A percentile compares a stretch with the other conserved stretches of the same genome.
Evolutionary conservation across 1,140 invertebrate genomes (phyloP).

Genomic region (Rhopalosiphum maidis): DNA sequence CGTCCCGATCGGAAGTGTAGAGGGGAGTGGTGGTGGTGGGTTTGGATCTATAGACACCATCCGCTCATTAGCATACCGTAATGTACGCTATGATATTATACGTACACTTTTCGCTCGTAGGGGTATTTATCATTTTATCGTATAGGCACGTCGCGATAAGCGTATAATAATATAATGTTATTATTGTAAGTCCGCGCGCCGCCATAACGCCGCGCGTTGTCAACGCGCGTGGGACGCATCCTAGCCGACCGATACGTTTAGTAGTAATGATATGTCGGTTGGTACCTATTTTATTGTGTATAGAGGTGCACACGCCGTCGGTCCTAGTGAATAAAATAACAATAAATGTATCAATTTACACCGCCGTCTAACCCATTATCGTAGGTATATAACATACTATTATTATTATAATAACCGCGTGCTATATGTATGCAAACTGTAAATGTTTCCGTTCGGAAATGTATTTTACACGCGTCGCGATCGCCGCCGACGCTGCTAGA

Average conservation of each 20-base stretch:
- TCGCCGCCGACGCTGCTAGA: neutral
- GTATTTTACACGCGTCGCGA: neutral
- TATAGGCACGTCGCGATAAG: neutral
- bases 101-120: neutral
- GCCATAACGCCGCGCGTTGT: neutral
- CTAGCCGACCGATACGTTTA: neutral
- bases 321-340: neutral
- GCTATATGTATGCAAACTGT: constrained; percentile 1
- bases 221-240: constrained; percentile 4
- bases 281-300: neutral
- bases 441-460: neutral
- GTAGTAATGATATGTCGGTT: neutral
- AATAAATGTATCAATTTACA: neutral
- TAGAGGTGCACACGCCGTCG: neutral
- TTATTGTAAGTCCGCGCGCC: neutral
- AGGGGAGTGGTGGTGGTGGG: neutral
- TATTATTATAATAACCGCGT: neutral
- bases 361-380: neutral
- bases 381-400: neutral
- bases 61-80: neutral
- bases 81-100: neutral
- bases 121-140: neutral
- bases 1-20: neutral
- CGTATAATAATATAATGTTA: neutral
- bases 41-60: neutral